phyloP scores from a whole-genome alignment of 1,140 invertebrate species.

The Rhagoletis zephyria region DNA sequence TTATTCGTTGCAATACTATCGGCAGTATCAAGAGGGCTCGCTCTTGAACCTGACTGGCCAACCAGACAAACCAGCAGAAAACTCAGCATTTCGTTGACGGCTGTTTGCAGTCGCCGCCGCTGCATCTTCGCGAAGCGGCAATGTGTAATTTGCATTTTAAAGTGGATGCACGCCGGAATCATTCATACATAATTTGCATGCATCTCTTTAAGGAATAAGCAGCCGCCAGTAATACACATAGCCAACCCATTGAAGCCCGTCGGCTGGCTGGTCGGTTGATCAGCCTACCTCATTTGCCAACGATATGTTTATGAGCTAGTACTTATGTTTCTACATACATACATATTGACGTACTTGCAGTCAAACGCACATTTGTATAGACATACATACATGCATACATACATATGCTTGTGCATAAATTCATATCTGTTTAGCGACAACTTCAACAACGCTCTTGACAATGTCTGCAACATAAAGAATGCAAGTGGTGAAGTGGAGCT shows the following conservation, averaged over 20 bases:
- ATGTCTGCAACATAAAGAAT: constrained; percentile 11
- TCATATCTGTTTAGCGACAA: constrained; percentile 24
- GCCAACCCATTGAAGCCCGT: background rate
- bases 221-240: background rate
- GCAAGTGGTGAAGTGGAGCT: constrained; percentile 15
- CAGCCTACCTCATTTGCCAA: constrained; percentile 46
- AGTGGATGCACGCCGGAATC: constrained; percentile 19
- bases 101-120: background rate
- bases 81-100: background rate
- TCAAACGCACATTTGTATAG: too few relatives aligned
- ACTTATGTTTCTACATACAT: background rate
- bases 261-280: background rate
- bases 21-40: background rate
- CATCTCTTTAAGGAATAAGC: constrained; percentile 20
- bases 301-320: constrained; percentile 13
- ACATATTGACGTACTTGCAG: background rate
- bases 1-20: background rate
- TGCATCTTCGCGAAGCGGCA: background rate
- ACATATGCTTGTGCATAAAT: background rate
- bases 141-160: constrained; percentile 48
- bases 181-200: constrained; percentile 43
- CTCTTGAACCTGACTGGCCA: background rate
- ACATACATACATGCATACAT: background rate
- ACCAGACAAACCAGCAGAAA: background rate
- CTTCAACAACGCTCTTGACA: constrained; percentile 11